These are phyloP conservation scores for Isoperla grammatica DNA, from an alignment of 2,888 invertebrate genomes.

Conservation along the genomic window DNA sequence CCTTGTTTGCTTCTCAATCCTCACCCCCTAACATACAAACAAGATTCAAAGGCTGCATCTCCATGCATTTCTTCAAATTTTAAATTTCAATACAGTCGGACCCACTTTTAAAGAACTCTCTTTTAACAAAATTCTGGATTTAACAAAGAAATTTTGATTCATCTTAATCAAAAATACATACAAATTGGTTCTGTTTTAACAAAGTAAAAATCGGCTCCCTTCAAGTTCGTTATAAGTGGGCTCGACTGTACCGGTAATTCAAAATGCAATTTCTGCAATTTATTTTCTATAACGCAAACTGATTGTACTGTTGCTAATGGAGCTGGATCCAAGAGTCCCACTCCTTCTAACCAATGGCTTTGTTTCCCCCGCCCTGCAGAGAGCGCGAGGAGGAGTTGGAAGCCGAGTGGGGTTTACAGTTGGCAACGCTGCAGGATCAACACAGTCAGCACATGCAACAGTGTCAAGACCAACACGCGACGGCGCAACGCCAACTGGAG, in stretches of 20 bases:
- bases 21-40: not conserved
- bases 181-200: no score
- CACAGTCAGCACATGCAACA: conserved; percentile 17
- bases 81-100: no score
- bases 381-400: conserved; percentile 24
- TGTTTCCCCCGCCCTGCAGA: conserved; percentile 20
- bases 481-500: not conserved
- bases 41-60: no score
- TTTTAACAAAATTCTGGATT: no score
- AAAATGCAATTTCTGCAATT: no score
- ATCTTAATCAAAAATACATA: no score
- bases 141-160: no score
- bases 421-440: conserved; percentile 20
- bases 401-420: conserved; percentile 16
- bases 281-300: not conserved
- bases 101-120: no score
- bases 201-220: no score
- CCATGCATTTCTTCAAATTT: no score
- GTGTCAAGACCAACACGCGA: conserved; percentile 19
- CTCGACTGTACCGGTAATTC: no score
- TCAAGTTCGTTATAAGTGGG: no score
- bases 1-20: not conserved
- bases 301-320: not conserved
- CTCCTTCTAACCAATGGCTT: conserved; percentile 8
- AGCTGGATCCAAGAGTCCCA: not conserved